These are phyloP conservation scores for Schizopygopsis pylzovi DNA, from an alignment of 2,797 vertebrate species.

Conservation along the genomic window DNA sequence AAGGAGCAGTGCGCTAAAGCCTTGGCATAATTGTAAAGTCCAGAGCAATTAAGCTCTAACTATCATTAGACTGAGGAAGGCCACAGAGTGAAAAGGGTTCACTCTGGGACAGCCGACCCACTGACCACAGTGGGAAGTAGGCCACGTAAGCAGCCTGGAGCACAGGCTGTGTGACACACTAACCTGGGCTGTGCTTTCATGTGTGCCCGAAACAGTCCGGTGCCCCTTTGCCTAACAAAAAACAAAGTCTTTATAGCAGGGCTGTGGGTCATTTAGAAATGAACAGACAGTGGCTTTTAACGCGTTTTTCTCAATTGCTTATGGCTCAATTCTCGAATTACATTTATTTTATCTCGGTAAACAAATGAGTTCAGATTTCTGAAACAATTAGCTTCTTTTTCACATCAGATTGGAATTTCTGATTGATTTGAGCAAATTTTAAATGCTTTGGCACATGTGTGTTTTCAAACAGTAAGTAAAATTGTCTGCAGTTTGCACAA, in stretches of 20 bases:
- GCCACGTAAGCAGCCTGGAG: conserved; percentile 50
- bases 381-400: too few species aligned
- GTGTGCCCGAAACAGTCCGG: conserved; percentile 34
- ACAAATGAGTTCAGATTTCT: too few species aligned
- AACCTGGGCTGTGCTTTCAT: conserved; percentile 44
- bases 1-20: conserved; percentile 48
- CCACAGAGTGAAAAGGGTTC: conserved; percentile 56
- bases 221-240: conserved; percentile 30
- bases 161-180: conserved; percentile 45
- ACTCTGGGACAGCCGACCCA: conserved; percentile 58
- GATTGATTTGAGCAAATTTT: too few species aligned
- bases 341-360: too few species aligned
- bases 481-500: too few species aligned
- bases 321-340: too few species aligned
- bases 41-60: conserved; percentile 59
- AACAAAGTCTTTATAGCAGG: conserved; percentile 28
- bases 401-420: too few species aligned
- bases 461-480: too few species aligned
- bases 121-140: conserved; percentile 59
- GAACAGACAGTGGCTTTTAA: neutral
- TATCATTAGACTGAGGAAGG: conserved; percentile 56
- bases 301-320: too few species aligned
- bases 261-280: neutral
- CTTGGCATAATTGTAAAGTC: conserved; percentile 58
- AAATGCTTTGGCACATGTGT: too few species aligned